Evolutionary conservation across 2,888 invertebrate genomes (phyloP).

Genomic region (Ichneumon xanthorius): DNA sequence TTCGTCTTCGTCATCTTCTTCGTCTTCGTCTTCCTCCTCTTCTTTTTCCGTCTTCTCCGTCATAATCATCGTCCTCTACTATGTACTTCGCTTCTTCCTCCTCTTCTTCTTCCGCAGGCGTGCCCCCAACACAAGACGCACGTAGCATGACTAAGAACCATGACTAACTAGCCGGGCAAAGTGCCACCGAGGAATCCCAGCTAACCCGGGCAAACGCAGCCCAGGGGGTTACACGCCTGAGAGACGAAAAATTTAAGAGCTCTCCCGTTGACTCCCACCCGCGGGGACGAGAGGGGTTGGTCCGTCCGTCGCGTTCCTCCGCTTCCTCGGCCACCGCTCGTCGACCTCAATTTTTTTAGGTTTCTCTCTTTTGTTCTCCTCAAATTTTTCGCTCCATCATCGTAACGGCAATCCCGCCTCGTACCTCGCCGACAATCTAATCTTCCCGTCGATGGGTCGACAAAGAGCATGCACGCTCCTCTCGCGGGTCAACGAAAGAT

Average conservation of each 20-base stretch:
- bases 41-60: conserved; percentile 3
- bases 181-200: conserved; percentile 79
- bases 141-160: conserved; percentile 81
- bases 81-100: conserved; percentile 28
- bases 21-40: conserved; percentile 10
- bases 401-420: conserved; percentile 1
- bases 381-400: conserved; percentile 23
- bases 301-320: background rate
- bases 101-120: conserved; percentile 60
- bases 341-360: conserved; percentile 15
- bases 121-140: conserved; percentile 73
- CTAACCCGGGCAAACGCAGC: conserved; percentile 70
- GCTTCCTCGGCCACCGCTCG: conserved; percentile 11
- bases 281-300: conserved; percentile 19
- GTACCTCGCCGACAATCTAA: background rate
- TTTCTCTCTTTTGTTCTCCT: conserved; percentile 27
- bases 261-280: conserved; percentile 40
- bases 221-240: conserved; percentile 57
- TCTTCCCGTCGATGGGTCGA: background rate
- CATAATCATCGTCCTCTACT: no score
- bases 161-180: conserved; percentile 82
- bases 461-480: background rate
- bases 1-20: conserved; percentile 6
- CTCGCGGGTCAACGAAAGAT: background rate
- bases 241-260: conserved; percentile 51